These are phyloP conservation scores for Penaeus vannamei DNA, from an alignment of 1,140 invertebrate species.

Conservation along the genomic window DNA sequence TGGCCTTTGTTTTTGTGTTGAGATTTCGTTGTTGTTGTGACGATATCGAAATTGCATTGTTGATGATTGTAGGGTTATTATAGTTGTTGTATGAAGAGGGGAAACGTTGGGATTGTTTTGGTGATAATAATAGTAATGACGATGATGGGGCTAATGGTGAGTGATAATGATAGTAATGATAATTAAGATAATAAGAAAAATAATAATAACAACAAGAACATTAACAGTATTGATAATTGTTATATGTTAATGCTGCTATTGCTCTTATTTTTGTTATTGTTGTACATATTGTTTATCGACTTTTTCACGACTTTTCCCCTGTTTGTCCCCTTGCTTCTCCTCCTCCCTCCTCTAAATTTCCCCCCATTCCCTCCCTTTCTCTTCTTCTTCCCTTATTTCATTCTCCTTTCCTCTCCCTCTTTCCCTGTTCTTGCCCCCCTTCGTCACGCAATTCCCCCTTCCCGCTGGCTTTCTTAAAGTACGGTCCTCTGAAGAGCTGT, in stretches of 20 bases:
- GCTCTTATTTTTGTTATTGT: constrained; percentile 22
- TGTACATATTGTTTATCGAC: neutral
- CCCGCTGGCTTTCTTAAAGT: neutral
- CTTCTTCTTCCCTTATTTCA: too few relatives aligned
- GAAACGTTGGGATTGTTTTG: neutral
- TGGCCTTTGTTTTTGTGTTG: too few relatives aligned
- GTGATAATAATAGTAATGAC: neutral
- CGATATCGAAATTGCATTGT: too few relatives aligned
- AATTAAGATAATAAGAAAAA: neutral
- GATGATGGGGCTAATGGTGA: too few relatives aligned
- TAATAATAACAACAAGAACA: neutral
- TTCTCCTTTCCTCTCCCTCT: too few relatives aligned
- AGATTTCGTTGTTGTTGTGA: too few relatives aligned
- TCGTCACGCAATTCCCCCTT: neutral
- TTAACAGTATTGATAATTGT: neutral
- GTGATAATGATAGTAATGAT: neutral
- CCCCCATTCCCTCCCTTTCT: neutral
- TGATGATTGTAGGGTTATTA: neutral
- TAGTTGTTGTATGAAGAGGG: neutral
- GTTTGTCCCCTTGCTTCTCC: neutral
- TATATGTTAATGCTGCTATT: neutral
- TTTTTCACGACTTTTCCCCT: neutral
- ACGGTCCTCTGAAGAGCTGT: too few relatives aligned
- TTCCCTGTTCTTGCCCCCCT: too few relatives aligned
- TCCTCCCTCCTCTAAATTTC: neutral